A percentile compares a stretch with the other conserved stretches of the same genome.
Conservation (phyloP, 1,140 invertebrate genomes). For the Drosophila prosaltans region DNA sequence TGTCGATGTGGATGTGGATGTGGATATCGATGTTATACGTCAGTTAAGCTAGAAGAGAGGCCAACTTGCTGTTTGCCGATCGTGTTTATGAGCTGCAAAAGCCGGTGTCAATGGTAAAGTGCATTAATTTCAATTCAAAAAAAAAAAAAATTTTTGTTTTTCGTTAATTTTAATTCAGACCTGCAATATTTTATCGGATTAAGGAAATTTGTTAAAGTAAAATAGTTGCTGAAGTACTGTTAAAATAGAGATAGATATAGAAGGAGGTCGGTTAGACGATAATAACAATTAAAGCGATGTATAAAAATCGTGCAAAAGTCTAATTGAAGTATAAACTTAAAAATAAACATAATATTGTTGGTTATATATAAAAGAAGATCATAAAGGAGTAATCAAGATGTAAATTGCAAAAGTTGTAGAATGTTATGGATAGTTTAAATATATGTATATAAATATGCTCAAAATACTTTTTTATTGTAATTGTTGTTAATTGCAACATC, state of each 20-base stretch:
- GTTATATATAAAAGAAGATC: too few relatives aligned
- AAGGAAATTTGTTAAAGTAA: background rate
- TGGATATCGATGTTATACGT: conserved; percentile 4
- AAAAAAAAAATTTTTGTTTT: conserved; percentile 19
- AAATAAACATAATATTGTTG: too few relatives aligned
- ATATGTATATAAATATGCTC: too few relatives aligned
- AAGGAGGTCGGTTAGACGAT: background rate
- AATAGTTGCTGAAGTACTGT: background rate
- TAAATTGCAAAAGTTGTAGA: too few relatives aligned
- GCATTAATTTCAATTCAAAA: conserved; percentile 43
- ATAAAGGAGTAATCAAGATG: too few relatives aligned
- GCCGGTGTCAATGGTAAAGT: conserved; percentile 61
- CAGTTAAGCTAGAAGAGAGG: conserved; percentile 21
- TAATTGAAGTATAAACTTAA: too few relatives aligned
- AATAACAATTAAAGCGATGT: too few relatives aligned
- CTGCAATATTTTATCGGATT: background rate
- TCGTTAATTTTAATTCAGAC: background rate
- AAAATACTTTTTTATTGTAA: too few relatives aligned
- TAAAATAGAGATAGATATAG: background rate
- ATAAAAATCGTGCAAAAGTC: too few relatives aligned
- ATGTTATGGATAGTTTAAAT: too few relatives aligned
- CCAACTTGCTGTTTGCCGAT: conserved; percentile 31
- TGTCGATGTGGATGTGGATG: too few relatives aligned
- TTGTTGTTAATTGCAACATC: too few relatives aligned
- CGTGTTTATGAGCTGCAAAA: conserved; percentile 54